A percentile compares a stretch with the other conserved stretches of the same genome.
These are phyloP conservation scores for Gobionotothen gibberifrons DNA, from an alignment of 2,797 vertebrate species.

Conservation along the genomic window DNA sequence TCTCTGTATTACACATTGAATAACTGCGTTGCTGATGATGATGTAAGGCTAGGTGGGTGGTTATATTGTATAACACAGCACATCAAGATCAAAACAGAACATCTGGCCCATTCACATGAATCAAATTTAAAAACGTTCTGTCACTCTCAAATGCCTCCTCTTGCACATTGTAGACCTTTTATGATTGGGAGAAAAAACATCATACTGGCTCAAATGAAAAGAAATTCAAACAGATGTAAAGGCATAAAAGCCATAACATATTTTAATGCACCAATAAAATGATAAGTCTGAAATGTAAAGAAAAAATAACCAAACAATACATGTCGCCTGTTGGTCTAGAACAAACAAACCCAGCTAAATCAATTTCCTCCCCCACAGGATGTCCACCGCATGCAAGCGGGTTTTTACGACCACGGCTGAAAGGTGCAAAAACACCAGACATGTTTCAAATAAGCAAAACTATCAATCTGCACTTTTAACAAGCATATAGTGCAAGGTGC, in stretches of 20 bases:
- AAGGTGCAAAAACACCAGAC: constrained; percentile 65
- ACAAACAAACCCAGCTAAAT: constrained; percentile 69
- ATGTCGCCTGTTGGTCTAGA: constrained; percentile 52
- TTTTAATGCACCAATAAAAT: constrained; percentile 58
- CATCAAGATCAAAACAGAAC: constrained; percentile 56
- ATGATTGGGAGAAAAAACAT: constrained; percentile 29
- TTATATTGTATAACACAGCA: constrained; percentile 34
- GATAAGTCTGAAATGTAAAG: constrained; percentile 41
- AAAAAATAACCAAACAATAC: constrained; percentile 46
- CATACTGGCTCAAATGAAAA: constrained; percentile 44
- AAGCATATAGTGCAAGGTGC: constrained; percentile 30
- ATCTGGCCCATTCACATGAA: constrained; percentile 56
- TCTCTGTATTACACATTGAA: constrained; percentile 50
- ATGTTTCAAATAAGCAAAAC: constrained; percentile 50
- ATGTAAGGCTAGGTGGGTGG: constrained; percentile 48
- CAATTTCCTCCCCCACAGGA: constrained; percentile 74
- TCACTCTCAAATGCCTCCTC: constrained; percentile 30
- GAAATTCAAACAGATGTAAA: constrained; percentile 29
- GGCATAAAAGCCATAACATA: constrained; percentile 47
- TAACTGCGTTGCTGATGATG: constrained; percentile 40
- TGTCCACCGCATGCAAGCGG: constrained; percentile 56
- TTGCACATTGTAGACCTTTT: constrained; percentile 26
- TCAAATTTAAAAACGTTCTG: constrained; percentile 34
- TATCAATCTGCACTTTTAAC: constrained; percentile 54
- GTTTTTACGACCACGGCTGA: constrained; percentile 52